These are phyloP conservation scores for Tychaedon coryphoeus DNA, from an alignment of 2,113 vertebrate genomes.

Conservation along the genomic window DNA sequence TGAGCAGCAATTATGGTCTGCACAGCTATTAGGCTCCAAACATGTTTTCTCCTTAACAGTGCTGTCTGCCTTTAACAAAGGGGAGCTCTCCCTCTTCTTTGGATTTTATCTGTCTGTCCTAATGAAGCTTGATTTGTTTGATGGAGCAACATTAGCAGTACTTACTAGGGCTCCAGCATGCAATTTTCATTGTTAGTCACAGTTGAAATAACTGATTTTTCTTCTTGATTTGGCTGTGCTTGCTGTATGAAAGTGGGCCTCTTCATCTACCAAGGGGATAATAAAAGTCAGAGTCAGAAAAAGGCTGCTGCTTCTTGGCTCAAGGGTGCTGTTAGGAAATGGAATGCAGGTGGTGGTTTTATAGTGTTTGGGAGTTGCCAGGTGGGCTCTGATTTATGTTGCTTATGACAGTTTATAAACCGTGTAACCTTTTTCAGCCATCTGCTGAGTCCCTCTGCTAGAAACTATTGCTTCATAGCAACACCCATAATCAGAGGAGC, in stretches of 20 bases:
- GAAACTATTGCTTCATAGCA: neutral
- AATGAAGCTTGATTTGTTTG: neutral
- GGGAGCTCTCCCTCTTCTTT: neutral
- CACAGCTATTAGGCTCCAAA: neutral
- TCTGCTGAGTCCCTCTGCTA: neutral
- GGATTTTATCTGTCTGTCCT: neutral
- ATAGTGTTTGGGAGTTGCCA: neutral
- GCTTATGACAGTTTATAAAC: neutral
- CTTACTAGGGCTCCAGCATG: neutral
- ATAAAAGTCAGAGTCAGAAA: neutral
- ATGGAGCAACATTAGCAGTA: neutral
- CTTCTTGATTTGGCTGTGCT: neutral
- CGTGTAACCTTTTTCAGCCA: neutral
- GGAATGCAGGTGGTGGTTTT: conserved; percentile 27
- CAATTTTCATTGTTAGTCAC: neutral
- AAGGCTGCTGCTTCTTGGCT: neutral
- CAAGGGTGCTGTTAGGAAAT: neutral
- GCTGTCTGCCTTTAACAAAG: neutral
- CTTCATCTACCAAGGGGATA: neutral
- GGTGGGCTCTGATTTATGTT: neutral
- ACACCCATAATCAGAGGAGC: neutral
- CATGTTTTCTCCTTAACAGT: neutral
- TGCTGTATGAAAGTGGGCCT: neutral
- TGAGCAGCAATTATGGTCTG: neutral
- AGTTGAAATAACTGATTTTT: neutral